Conservation (phyloP, 2,888 invertebrate species). For the Biston stratarius region DNA sequence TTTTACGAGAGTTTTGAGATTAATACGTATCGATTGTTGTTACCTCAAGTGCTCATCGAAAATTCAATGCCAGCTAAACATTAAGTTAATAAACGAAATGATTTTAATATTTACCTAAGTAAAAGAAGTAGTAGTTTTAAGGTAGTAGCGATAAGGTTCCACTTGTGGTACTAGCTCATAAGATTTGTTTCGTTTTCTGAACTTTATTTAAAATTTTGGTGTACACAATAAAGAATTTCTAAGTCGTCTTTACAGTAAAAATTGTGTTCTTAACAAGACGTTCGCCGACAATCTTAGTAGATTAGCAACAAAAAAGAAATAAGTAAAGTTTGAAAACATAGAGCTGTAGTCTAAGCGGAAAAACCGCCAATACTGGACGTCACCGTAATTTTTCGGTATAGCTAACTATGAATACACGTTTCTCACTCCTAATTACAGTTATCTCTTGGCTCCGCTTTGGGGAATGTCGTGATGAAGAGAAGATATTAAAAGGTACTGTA, state of each 20-base stretch:
- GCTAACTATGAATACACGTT: conserved; percentile 44
- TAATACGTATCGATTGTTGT: background rate
- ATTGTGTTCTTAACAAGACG: background rate
- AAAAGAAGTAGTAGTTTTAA: too few relatives aligned
- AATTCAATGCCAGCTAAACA: background rate
- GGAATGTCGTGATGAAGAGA: conserved; percentile 76
- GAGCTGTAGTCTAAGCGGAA: conserved; percentile 48
- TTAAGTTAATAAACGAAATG: background rate
- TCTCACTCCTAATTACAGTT: conserved; percentile 49
- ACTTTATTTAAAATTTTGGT: too few relatives aligned
- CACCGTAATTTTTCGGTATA: conserved; percentile 47
- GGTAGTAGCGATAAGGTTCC: too few relatives aligned
- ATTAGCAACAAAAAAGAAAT: conserved; percentile 34
- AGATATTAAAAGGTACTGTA: conserved; percentile 76
- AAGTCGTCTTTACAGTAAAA: too few relatives aligned
- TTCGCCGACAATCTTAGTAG: background rate
- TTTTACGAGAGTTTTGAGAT: conserved; percentile 47
- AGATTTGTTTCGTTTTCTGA: too few relatives aligned
- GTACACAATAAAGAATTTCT: too few relatives aligned
- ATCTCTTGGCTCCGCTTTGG: conserved; percentile 48
- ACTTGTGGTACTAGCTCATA: too few relatives aligned
- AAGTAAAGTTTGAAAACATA: conserved; percentile 49
- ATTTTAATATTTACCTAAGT: background rate
- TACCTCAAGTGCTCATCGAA: background rate
- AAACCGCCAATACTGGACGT: conserved; percentile 53